A percentile compares a stretch with the other conserved stretches of the same genome.
These are phyloP conservation scores for Oncopodura yosiiana DNA, from an alignment of 1,140 invertebrate genomes.

Conservation along the genomic window DNA sequence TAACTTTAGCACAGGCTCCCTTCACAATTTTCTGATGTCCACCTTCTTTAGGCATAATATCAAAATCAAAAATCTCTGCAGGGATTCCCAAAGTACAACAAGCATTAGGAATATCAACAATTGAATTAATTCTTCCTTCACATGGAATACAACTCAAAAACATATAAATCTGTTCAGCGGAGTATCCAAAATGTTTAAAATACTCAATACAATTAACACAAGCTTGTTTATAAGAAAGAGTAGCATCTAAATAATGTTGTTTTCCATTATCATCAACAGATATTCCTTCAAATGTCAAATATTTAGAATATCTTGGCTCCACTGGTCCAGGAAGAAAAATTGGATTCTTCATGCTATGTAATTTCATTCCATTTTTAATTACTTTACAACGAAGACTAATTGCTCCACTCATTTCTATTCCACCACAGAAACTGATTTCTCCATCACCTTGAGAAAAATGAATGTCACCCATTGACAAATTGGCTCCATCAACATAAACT, in stretches of 20 bases:
- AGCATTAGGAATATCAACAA: constrained; percentile 20
- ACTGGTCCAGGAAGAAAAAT: constrained; percentile 29
- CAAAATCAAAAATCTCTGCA: constrained; percentile 19
- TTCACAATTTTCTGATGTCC: no score
- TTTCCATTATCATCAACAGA: constrained; percentile 15
- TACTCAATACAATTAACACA: constrained; percentile 21
- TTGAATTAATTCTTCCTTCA: constrained; percentile 18
- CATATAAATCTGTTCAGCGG: constrained; percentile 24
- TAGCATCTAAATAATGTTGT: constrained; percentile 22
- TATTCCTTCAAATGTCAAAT: constrained; percentile 28
- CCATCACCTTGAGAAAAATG: constrained; percentile 30
- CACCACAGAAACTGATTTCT: constrained; percentile 26
- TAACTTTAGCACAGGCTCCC: no score
- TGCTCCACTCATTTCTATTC: constrained; percentile 27
- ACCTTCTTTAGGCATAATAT: constrained; percentile 1
- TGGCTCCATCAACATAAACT: constrained; percentile 24
- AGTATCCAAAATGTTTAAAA: constrained; percentile 27
- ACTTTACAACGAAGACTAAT: constrained; percentile 13
- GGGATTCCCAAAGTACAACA: constrained; percentile 17
- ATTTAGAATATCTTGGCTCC: constrained; percentile 19
- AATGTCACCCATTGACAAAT: constrained; percentile 25
- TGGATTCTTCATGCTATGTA: constrained; percentile 18
- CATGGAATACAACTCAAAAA: constrained; percentile 17
- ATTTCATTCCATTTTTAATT: constrained; percentile 14
- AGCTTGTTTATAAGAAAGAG: constrained; percentile 16